Evolutionary conservation across 2,797 vertebrate genomes (phyloP).

Genomic region (Meda fulgida): DNA sequence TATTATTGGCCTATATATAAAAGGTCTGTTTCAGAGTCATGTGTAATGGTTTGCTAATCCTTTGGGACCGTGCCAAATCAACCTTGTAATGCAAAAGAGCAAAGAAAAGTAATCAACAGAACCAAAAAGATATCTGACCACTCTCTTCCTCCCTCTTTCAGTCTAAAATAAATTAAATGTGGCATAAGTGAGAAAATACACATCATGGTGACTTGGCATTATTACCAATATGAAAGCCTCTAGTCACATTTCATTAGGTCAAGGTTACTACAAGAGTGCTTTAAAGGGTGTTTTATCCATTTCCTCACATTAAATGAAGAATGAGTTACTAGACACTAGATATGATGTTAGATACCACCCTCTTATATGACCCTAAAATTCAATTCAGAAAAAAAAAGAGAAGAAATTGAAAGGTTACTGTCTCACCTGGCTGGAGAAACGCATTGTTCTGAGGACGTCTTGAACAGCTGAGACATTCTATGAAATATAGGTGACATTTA

Average conservation of each 20-base stretch:
- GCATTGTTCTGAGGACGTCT: background rate
- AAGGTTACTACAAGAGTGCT: slow-evolving; percentile 35
- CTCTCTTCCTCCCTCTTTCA: background rate
- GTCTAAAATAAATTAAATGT: slow-evolving; percentile 35
- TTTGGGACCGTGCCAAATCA: slow-evolving; percentile 67
- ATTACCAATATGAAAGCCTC: slow-evolving; percentile 13
- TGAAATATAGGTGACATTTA: background rate
- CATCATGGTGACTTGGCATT: slow-evolving; percentile 10
- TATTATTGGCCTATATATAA: no score
- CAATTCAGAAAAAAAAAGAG: slow-evolving; percentile 6
- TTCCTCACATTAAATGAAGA: background rate
- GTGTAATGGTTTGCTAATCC: slow-evolving; percentile 65
- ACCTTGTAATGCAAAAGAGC: slow-evolving; percentile 70
- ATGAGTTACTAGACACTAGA: background rate
- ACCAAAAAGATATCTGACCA: background rate
- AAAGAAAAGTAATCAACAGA: slow-evolving; percentile 49
- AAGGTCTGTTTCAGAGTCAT: slow-evolving; percentile 51
- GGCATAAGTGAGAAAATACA: slow-evolving; percentile 23
- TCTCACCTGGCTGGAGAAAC: background rate
- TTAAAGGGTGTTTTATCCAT: background rate
- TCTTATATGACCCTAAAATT: slow-evolving; percentile 2
- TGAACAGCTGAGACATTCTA: background rate
- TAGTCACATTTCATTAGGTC: slow-evolving; percentile 13
- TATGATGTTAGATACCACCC: background rate
- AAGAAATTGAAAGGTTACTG: slow-evolving; percentile 4